Percentiles rank a stretch among this genome's conserved stretches.
Evolutionary conservation across 2,113 vertebrate species (phyloP).

Genomic region (Eudyptes chrysolophus): DNA sequence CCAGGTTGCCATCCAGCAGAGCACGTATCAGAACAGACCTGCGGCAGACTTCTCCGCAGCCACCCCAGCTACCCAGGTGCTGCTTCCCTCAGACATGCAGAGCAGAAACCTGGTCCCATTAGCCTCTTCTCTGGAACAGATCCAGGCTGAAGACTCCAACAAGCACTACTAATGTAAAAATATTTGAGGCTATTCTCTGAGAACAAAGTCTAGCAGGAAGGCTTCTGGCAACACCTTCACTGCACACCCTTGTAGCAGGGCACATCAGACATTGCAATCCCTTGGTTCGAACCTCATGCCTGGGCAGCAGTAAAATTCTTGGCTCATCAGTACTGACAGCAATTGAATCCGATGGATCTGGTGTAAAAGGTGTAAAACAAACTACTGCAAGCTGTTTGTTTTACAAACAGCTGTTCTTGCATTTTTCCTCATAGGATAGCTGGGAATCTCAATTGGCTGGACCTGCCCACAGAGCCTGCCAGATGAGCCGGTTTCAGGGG

Average conservation of each 20-base stretch:
- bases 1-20: background rate
- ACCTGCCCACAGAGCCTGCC: background rate
- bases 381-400: background rate
- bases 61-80: background rate
- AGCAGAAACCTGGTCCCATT: background rate
- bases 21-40: background rate
- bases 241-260: background rate
- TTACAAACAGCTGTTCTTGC: background rate
- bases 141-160: background rate
- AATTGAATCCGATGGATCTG: background rate
- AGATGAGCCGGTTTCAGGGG: background rate
- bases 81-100: background rate
- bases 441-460: background rate
- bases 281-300: background rate
- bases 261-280: background rate
- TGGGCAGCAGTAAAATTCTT: background rate
- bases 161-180: background rate
- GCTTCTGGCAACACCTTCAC: background rate
- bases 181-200: background rate
- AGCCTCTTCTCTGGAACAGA: background rate
- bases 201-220: background rate
- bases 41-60: rapidly evolving
- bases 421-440: background rate
- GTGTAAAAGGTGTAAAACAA: background rate
- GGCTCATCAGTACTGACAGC: background rate